Conservation (phyloP, 2,888 invertebrate species). For the Bugulina stolonifera region DNA sequence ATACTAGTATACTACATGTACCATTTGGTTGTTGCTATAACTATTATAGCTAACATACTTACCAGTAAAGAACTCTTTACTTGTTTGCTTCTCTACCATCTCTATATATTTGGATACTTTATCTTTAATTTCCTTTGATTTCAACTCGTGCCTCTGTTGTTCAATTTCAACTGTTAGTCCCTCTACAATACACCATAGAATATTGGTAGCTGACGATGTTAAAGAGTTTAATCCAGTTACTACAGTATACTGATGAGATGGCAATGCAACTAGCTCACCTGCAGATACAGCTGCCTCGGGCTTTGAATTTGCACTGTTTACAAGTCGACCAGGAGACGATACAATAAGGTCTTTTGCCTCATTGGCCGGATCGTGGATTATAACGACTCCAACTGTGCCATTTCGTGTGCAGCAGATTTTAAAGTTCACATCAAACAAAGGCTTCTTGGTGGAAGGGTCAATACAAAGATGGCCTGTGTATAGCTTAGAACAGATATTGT, state of each 20-base stretch:
- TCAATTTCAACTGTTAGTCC: no score
- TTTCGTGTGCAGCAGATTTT: constrained; percentile 45
- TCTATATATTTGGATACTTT: background rate
- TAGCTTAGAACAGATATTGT: constrained; percentile 40
- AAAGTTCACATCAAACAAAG: constrained; percentile 36
- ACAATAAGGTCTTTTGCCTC: constrained; percentile 9
- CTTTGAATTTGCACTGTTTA: no score
- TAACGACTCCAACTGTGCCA: constrained; percentile 29
- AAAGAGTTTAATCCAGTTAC: background rate
- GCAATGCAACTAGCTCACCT: background rate
- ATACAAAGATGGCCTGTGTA: constrained; percentile 32
- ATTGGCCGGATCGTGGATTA: constrained; percentile 9
- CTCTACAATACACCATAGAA: no score
- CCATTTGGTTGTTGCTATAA: no score
- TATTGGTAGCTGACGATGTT: no score
- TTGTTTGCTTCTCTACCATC: no score
- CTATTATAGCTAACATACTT: background rate
- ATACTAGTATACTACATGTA: no score
- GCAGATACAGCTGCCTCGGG: no score
- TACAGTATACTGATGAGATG: background rate
- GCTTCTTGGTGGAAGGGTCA: background rate
- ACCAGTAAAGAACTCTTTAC: background rate
- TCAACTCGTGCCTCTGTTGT: no score
- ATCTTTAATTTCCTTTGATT: background rate
- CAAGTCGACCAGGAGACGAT: no score